Evolutionary conservation across 2,888 invertebrate genomes (phyloP), one percentile per base, ranked within the genome.

Genomic region (Mylabris sibirica): DNA sequence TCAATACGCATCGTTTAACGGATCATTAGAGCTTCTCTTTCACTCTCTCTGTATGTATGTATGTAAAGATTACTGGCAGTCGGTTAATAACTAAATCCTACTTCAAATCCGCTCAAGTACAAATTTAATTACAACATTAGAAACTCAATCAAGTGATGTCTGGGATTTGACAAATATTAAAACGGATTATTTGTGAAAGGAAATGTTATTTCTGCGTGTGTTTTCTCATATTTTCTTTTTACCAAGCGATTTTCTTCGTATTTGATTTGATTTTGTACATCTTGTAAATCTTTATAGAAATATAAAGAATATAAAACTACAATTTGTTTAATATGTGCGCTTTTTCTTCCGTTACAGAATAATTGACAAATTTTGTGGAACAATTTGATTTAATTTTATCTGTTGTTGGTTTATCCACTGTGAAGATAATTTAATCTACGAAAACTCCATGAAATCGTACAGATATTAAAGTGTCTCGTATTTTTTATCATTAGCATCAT

Each of bases 41-140:
- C 8, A 2, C 20, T 9, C 2, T 6, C 14, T 41, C 30, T 30
- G 30, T 30, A 4, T 6, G 5, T 30, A 1, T 1, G 30, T 30
- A 30, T 30, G 8, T 30, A 30, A 30, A 30, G 30, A 41, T 41
- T 41, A n/a, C 9, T 49, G 44, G 20, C 6, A 2, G 44, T 20
- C 9, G 6, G 20, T 9, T 5, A 49, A 20, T 49, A 17, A 17
- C 6, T 49, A 20, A 49, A 49, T 20, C 20, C 49, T 8, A 49
- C 20, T 20, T 22, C 20, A 49, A 49, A 49, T 22, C 20, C 49
- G 17, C 20, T 20, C 17, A 77, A 20, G 17, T 20, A 49, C 49
- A 49, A n/a, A 49, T 49, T 49, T 49, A 49, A 49, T 49, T 49
- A 49, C 20, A 49, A 20, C 20, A 49, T 9, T 20, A 9, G 49